Evolutionary conservation across 1,140 invertebrate species (phyloP).

Genomic region (Scaptodrosophila lebanonensis): DNA sequence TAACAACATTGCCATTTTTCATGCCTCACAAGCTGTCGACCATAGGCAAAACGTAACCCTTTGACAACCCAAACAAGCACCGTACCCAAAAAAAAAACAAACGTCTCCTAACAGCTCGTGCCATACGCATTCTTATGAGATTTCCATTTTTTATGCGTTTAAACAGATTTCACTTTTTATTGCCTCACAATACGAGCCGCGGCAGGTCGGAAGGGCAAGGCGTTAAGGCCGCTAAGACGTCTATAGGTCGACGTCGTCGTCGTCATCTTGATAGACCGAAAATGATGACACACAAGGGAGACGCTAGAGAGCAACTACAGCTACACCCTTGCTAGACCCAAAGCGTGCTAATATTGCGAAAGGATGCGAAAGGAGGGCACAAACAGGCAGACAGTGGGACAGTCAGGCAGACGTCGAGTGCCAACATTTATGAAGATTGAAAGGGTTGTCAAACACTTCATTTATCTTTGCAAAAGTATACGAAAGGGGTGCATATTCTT

Average conservation of each 20-base stretch:
- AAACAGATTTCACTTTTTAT: conserved; percentile 75
- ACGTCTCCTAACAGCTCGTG: conserved; percentile 40
- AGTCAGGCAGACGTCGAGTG: conserved; percentile 45
- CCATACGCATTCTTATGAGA: conserved; percentile 72
- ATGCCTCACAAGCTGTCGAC: conserved; percentile 12
- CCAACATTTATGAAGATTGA: conserved; percentile 76
- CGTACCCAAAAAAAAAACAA: not conserved
- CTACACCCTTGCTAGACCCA: not conserved
- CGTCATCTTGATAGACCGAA: conserved; percentile 64
- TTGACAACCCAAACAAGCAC: conserved; percentile 18
- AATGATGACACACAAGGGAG: conserved; percentile 69
- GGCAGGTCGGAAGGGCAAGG: conserved; percentile 33
- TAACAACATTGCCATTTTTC: conserved; percentile 74
- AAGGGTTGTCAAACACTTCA: conserved; percentile 76
- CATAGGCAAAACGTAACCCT: conserved; percentile 31
- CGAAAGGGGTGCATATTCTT: conserved; percentile 22
- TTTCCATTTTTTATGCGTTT: conserved; percentile 76
- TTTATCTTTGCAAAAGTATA: conserved; percentile 46
- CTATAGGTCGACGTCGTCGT: conserved; percentile 30
- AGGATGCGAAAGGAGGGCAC: conserved; percentile 7
- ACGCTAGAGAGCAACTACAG: too few relatives aligned
- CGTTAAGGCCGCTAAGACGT: not conserved
- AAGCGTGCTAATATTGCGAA: conserved; percentile 59
- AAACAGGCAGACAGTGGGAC: conserved; percentile 16
- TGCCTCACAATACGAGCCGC: conserved; percentile 39